Conservation (phyloP, 1,140 invertebrate genomes). For the Centruroides sculpturatus region DNA sequence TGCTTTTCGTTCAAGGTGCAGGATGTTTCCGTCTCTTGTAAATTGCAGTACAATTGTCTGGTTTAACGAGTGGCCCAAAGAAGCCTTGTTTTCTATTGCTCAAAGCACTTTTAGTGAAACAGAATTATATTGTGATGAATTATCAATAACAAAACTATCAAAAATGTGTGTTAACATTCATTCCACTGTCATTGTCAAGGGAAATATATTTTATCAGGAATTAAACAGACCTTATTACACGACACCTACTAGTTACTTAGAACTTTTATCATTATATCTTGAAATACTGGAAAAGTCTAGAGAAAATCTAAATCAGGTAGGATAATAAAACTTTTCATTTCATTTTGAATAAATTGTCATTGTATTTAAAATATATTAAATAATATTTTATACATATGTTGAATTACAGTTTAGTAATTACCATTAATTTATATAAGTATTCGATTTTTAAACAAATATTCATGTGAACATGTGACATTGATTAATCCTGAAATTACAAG, state of each 20-base stretch:
- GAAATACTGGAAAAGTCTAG: slow-evolving; percentile 33
- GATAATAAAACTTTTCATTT: no score
- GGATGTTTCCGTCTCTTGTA: slow-evolving; percentile 79
- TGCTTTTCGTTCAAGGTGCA: slow-evolving; percentile 60
- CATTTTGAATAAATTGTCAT: no score
- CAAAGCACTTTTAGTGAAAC: slow-evolving; percentile 34
- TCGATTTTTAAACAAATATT: no score
- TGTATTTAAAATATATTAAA: no score
- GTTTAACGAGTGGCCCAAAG: slow-evolving; percentile 35
- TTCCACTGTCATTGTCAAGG: slow-evolving; percentile 57
- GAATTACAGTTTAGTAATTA: no score
- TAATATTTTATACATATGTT: no score
- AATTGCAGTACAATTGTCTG: slow-evolving; percentile 44
- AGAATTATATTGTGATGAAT: slow-evolving; percentile 18
- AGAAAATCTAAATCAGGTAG: no score
- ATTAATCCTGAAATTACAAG: no score
- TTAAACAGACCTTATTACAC: slow-evolving; percentile 72
- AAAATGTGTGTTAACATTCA: slow-evolving; percentile 46
- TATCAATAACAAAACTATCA: slow-evolving; percentile 29
- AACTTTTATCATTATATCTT: slow-evolving; percentile 64
- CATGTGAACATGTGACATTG: no score
- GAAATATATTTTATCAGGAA: slow-evolving; percentile 57
- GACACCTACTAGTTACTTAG: slow-evolving; percentile 75
- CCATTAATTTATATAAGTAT: no score
- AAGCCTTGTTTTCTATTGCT: slow-evolving; percentile 58